These are phyloP conservation scores for Trachemys scripta DNA, from an alignment of 2,113 vertebrate genomes.

Conservation along the genomic window DNA sequence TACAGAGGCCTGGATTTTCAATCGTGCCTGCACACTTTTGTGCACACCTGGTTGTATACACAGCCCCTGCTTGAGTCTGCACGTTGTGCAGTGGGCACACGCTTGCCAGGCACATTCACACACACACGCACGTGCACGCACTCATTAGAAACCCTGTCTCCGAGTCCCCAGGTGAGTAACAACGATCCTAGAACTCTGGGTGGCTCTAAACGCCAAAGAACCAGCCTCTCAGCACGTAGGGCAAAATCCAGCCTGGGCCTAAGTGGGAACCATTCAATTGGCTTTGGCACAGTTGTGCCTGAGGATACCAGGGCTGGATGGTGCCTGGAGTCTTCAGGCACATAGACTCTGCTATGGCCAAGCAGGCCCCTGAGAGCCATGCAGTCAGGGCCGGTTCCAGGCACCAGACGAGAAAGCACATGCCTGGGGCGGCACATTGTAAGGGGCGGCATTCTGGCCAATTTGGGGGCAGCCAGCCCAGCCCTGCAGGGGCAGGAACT, in stretches of 20 bases:
- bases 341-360: neutral
- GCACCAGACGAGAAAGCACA: too few species aligned
- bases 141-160: neutral
- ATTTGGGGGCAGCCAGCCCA: too few species aligned
- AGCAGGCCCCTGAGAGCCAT: neutral
- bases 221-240: neutral
- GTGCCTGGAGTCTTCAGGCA: neutral
- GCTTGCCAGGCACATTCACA: too few species aligned
- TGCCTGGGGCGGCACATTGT: too few species aligned
- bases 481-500: too few species aligned
- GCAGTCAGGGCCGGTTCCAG: too few species aligned
- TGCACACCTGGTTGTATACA: neutral
- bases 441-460: too few species aligned
- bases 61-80: neutral
- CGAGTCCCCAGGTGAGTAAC: neutral
- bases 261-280: neutral
- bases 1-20: neutral
- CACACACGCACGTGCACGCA: neutral
- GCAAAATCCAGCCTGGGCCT: neutral
- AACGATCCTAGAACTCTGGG: neutral
- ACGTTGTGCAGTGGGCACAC: neutral
- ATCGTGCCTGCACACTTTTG: neutral
- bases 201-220: neutral
- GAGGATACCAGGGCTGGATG: neutral
- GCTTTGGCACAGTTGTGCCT: neutral